Conservation (phyloP, 2,797 vertebrate genomes). For the Sebastes hopkinsi region DNA sequence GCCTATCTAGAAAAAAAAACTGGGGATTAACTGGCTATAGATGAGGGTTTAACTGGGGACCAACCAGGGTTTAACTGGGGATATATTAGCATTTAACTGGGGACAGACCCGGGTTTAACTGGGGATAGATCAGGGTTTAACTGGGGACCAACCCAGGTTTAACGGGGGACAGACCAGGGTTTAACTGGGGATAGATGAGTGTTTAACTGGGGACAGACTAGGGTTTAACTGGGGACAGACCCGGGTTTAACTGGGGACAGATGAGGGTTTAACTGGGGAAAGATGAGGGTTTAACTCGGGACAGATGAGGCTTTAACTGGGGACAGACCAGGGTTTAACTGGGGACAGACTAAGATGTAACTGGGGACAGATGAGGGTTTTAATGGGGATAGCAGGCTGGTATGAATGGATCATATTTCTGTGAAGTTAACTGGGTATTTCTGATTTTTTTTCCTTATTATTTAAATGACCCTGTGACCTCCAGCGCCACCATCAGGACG, state of each 20-base stretch:
- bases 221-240: background rate
- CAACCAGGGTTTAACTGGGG: too few species aligned
- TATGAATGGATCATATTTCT: too few species aligned
- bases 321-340: background rate
- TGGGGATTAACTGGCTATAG: too few species aligned
- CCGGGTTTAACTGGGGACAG: too few species aligned
- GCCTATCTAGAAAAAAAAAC: too few species aligned
- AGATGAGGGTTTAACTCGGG: background rate
- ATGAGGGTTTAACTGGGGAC: too few species aligned
- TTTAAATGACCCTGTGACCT: background rate
- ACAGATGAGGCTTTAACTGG: background rate
- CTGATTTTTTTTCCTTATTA: background rate
- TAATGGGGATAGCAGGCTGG: too few species aligned
- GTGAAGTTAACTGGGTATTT: background rate
- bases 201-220: background rate
- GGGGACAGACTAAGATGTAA: background rate
- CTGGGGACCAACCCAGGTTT: background rate
- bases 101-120: too few species aligned
- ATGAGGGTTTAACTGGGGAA: background rate
- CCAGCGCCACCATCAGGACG: background rate
- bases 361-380: too few species aligned
- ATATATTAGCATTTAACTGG: too few species aligned
- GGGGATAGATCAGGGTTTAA: background rate
- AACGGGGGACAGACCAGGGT: background rate
- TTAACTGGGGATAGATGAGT: background rate